These are phyloP conservation scores for Verasper variegatus DNA, from an alignment of 2,113 vertebrate genomes.

Conservation along the genomic window DNA sequence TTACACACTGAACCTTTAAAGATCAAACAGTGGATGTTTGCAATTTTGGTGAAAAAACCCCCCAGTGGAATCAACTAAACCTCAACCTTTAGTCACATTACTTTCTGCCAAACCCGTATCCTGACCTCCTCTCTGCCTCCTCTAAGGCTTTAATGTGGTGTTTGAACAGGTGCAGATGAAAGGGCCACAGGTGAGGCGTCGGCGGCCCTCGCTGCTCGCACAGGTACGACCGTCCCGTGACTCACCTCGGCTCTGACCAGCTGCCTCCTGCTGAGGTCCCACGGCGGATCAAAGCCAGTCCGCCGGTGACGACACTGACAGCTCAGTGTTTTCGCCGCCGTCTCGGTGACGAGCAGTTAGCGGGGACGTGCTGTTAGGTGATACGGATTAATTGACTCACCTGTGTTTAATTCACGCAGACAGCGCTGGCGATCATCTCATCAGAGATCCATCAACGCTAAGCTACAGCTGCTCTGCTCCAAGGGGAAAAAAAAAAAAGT, in stretches of 20 bases:
- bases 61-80: neutral
- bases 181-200: constrained; percentile 69
- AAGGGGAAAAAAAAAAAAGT: constrained; percentile 28
- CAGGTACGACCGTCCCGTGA: constrained; percentile 68
- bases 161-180: constrained; percentile 83
- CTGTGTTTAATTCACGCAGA: constrained; percentile 78
- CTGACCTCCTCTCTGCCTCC: constrained; percentile 31
- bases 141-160: constrained; percentile 50
- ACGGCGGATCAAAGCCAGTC: constrained; percentile 79
- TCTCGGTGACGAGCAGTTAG: constrained; percentile 65
- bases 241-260: constrained; percentile 69
- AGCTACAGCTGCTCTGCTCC: constrained; percentile 67
- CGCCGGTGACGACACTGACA: constrained; percentile 67
- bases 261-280: constrained; percentile 47
- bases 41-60: neutral
- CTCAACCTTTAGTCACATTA: neutral
- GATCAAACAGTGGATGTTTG: neutral
- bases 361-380: constrained; percentile 56
- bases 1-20: neutral
- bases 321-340: constrained; percentile 53
- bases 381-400: constrained; percentile 82
- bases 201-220: constrained; percentile 9
- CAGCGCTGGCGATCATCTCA: constrained; percentile 63
- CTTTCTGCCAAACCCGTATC: constrained; percentile 8
- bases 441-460: constrained; percentile 75